These are phyloP conservation scores for Phocoena sinus DNA, from an alignment of 2,113 vertebrate species.

Conservation along the genomic window DNA sequence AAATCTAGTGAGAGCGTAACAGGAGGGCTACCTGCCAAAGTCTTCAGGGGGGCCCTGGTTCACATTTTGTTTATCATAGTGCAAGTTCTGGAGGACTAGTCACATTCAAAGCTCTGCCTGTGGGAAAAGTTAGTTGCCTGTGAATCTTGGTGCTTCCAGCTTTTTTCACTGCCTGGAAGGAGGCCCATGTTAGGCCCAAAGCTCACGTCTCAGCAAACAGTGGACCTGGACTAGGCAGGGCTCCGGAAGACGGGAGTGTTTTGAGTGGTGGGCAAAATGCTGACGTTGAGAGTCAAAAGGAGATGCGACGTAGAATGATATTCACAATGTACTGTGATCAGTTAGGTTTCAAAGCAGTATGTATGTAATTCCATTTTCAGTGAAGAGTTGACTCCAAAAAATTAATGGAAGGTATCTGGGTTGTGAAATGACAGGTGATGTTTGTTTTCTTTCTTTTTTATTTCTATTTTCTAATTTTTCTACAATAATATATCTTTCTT, in stretches of 20 bases:
- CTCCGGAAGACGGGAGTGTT: neutral
- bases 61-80: neutral
- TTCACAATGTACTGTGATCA: neutral
- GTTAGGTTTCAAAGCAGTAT: neutral
- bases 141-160: neutral
- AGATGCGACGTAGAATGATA: neutral
- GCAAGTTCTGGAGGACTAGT: neutral
- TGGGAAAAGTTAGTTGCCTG: neutral
- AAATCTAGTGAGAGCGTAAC: neutral
- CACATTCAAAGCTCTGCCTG: neutral
- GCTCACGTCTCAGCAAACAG: neutral
- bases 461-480: neutral
- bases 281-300: neutral
- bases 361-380: neutral
- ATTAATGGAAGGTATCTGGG: neutral
- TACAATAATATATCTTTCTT: neutral
- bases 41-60: neutral
- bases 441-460: neutral
- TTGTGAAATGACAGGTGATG: neutral
- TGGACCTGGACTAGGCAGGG: neutral
- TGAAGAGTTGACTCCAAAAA: neutral
- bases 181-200: neutral
- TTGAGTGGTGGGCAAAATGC: neutral
- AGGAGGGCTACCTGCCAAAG: neutral
- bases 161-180: neutral